These are phyloP conservation scores for Cerastoderma edule DNA, from an alignment of 2,888 invertebrate species.

Conservation along the genomic window DNA sequence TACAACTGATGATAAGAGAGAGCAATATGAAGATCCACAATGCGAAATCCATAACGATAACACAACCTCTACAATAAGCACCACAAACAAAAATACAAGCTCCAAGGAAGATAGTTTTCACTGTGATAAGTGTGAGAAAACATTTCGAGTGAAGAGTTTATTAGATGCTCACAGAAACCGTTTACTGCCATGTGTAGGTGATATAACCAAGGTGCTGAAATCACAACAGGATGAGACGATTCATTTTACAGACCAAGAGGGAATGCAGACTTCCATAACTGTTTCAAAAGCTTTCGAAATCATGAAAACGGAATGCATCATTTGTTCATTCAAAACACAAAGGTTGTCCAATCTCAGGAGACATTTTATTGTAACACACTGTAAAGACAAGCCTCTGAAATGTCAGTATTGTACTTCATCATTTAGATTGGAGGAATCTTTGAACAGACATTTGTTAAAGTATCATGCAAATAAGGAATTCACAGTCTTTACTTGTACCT, in stretches of 20 bases:
- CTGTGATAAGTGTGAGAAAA: not conserved
- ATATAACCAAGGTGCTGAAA: not conserved
- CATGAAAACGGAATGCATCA: not conserved
- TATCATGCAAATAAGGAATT: not conserved
- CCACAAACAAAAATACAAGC: no score
- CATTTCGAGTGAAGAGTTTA: not conserved
- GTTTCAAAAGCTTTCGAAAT: not conserved
- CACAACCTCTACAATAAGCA: no score
- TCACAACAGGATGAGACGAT: not conserved
- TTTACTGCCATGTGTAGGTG: not conserved
- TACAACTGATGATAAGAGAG: no score
- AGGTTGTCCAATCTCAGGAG: conserved; percentile 2
- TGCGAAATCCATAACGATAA: no score
- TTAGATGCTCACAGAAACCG: not conserved
- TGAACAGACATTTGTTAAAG: not conserved
- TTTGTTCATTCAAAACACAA: conserved; percentile 3
- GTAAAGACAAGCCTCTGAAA: not conserved
- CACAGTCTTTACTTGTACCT: not conserved
- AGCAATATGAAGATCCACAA: no score
- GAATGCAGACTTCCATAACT: not conserved
- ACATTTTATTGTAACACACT: conserved; percentile 2
- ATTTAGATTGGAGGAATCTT: not conserved
- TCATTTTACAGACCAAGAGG: not conserved
- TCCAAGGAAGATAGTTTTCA: not conserved
- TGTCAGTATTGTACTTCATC: not conserved